Evolutionary conservation across 2,113 vertebrate genomes (phyloP), one percentile per base, ranked within the genome.

Genomic region (Paradoxurus hermaphroditus): DNA sequence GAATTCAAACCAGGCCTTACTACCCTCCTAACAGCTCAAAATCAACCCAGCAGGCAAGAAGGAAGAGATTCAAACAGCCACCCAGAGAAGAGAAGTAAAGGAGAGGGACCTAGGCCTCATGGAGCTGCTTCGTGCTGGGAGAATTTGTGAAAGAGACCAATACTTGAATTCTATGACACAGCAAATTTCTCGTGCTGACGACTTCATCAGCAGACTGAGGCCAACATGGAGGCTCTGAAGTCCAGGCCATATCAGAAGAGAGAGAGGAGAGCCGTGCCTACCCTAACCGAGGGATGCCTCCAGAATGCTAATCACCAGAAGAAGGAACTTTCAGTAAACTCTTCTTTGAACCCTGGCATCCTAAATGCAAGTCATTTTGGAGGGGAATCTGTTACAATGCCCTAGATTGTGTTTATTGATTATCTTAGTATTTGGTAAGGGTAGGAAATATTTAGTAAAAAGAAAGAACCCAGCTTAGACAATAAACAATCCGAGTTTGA

Each of bases 141-240:
- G 75, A 94, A 63, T 25, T 53, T 56, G 21, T 59, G 59, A 92
- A 89, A 75, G 86, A 78, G 53, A 81, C 27, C 34, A 41, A 12
- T 16, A 7, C 49, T 85, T 31, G 18, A 77, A 27, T 53, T 65
- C 90, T 59, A 83, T 97, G 95, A 97, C 95, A 97, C 93, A 97
- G 96, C 96, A 96, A 65, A 72, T 95, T 96, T 93, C 89, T 53
- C 63, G 7, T 46, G 93, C 13, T 83, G 92, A 93, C 0, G 0
- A 89, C 19, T 44, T 3, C 23, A 21, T 7, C 95, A 67, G 92
- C 96, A 96, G 90, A 81, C 18, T 29, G 85, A 94, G 41, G 77
- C 75, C 88, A 73, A 70, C 85, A 39, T 19, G 36, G 94, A 97
- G 92, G 53, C 49, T n/a, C 49, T 65, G 96, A 97, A 27, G 81